Percentiles rank a stretch among this genome's conserved stretches.
Evolutionary conservation across 1,140 invertebrate species (phyloP).

Genomic region (Drosophila nannoptera): DNA sequence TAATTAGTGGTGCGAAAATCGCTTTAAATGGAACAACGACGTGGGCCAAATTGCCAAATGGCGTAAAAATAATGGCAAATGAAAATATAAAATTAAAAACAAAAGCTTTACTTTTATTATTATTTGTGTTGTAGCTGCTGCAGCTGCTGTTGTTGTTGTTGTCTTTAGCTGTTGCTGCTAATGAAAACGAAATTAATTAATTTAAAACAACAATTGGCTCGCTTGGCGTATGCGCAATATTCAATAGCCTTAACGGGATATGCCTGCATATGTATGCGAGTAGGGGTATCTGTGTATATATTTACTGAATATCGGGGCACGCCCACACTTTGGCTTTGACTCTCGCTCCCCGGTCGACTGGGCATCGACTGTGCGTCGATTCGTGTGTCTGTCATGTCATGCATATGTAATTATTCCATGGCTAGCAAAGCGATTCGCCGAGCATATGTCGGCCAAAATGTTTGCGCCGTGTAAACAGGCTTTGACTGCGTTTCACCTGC

Average conservation of each 20-base stretch:
- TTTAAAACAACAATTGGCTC: constrained; percentile 71
- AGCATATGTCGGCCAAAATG: constrained; percentile 62
- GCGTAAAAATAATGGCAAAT: constrained; percentile 65
- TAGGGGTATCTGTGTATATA: constrained; percentile 6
- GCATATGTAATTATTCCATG: constrained; percentile 74
- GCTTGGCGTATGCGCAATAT: constrained; percentile 59
- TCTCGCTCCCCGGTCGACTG: not conserved
- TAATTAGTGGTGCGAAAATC: constrained; percentile 72
- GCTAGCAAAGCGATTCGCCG: constrained; percentile 62
- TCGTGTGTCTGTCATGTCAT: constrained; percentile 55
- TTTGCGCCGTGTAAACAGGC: constrained; percentile 70
- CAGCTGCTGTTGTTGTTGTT: constrained; percentile 16
- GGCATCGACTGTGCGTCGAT: too few relatives aligned
- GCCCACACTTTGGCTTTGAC: constrained; percentile 67
- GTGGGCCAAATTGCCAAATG: constrained; percentile 63
- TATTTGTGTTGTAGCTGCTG: constrained; percentile 7
- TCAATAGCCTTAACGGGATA: constrained; percentile 34
- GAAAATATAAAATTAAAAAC: constrained; percentile 65
- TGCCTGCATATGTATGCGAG: not conserved
- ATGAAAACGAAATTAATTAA: constrained; percentile 75
- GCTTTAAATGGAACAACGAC: constrained; percentile 61
- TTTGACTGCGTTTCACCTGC: constrained; percentile 52
- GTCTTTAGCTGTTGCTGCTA: constrained; percentile 48
- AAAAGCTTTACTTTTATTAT: constrained; percentile 40
- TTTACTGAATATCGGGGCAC: constrained; percentile 60